Base-by-base conservation (phyloP, 1,140 invertebrate species). In the Pseudomyrmex flavicornis region DNA sequence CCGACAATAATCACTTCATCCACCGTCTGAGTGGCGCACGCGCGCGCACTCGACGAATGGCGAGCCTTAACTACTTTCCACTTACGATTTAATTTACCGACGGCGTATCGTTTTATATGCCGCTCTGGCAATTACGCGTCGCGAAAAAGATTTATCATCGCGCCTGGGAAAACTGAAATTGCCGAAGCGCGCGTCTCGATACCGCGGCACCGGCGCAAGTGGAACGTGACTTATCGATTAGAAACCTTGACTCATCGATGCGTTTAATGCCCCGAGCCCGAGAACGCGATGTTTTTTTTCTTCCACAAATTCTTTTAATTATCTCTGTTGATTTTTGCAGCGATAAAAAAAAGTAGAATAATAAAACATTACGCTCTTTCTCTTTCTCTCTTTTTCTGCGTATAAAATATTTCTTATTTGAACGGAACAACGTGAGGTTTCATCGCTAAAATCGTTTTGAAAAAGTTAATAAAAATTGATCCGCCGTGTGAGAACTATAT, bases 1-100 rank as follows among this genome's bases (percentile, higher is more conserved):
- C 76, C 76, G 76, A 70, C 76, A 80, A 80, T 80, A 80, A 80
- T 80, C 76, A 80, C 76, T 80, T 80, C 76, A 80, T 80, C 76
- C 76, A 80, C 66, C 56, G 76, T 59, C 76, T 70, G 76, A 59
- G 65, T 20, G 35, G 65, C 26, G n/a, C 56, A 17, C 17, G 58
- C 58, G 62, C 74, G 62, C 74, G 58, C 20, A 48, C 74, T 48
- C 74, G 74, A 76, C 74, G 61, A 76, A 80, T 80, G 66, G 76
- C 56, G 66, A 26, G 72, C 66, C 66, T 80, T 80, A 80, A 80
- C 76, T 80, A 80, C 76, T 80, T 80, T 80, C 66, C 76, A 80
- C 76, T 80, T 80, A 61, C 66, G 76, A 80, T 80, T 80, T 80
- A 80, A 80, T 80, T 80, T 48, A 80, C 76, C 54, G 76, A 3